Conservation (phyloP, 2,888 invertebrate species). For the Drosophila macrospina region DNA sequence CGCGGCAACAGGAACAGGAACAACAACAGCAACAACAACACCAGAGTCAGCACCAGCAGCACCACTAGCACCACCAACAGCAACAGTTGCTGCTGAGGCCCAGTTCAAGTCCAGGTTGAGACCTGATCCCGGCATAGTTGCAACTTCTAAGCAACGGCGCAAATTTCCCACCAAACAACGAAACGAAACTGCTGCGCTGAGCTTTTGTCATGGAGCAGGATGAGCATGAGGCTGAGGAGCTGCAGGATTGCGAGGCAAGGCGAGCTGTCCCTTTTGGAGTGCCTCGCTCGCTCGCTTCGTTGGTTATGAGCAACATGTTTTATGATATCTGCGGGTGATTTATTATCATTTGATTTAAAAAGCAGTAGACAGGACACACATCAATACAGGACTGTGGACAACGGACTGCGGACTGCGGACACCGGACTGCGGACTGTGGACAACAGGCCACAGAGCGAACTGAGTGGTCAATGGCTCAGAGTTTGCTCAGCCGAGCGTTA, state of each 20-base stretch:
- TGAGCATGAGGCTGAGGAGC: background rate
- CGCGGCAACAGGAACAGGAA: constrained; percentile 41
- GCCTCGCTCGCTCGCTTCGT: constrained; percentile 21
- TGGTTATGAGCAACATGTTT: constrained; percentile 83
- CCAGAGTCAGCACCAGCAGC: constrained; percentile 21
- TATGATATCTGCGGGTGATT: constrained; percentile 84
- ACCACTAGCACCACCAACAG: background rate
- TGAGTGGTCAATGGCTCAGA: constrained; percentile 12
- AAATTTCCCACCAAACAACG: constrained; percentile 72
- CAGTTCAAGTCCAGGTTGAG: constrained; percentile 19
- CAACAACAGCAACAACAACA: constrained; percentile 26
- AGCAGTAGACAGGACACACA: constrained; percentile 81
- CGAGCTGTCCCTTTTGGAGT: constrained; percentile 33
- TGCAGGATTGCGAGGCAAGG: background rate
- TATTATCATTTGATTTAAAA: constrained; percentile 85
- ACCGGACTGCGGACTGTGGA: constrained; percentile 5
- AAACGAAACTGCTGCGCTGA: constrained; percentile 42
- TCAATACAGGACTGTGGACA: constrained; percentile 63
- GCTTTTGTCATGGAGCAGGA: constrained; percentile 67
- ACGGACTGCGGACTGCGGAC: constrained; percentile 9
- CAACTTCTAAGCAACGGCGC: constrained; percentile 67
- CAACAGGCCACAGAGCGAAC: too few relatives aligned
- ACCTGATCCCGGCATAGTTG: constrained; percentile 16
- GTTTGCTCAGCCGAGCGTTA: constrained; percentile 59
- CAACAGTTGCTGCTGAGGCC: background rate